These are phyloP conservation scores for Ciconia maguari DNA, from an alignment of 2,113 vertebrate genomes.

Conservation along the genomic window DNA sequence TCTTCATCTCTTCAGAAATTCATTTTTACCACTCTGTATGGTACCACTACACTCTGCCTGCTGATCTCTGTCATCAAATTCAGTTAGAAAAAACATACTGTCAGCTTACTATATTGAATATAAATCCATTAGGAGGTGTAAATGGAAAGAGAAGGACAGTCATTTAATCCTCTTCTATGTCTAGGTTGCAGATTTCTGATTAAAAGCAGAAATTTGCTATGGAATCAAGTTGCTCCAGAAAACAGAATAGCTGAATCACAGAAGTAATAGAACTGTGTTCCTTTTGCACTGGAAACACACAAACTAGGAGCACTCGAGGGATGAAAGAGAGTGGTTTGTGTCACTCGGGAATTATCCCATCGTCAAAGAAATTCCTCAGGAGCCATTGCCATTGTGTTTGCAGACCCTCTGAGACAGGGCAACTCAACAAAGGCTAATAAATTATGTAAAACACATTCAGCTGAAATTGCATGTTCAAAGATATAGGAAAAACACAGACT, in stretches of 20 bases:
- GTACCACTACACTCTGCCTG: background rate
- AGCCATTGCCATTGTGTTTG: constrained; percentile 20
- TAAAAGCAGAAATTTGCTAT: background rate
- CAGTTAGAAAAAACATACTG: background rate
- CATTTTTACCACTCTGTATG: background rate
- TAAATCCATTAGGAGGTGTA: background rate
- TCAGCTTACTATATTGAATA: background rate
- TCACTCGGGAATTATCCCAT: background rate
- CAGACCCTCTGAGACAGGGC: background rate
- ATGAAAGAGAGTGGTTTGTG: background rate
- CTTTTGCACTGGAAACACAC: background rate
- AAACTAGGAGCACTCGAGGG: background rate
- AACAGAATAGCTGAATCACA: background rate
- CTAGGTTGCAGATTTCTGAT: background rate
- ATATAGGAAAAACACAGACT: background rate
- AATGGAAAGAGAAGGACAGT: background rate
- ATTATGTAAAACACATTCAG: constrained; percentile 2
- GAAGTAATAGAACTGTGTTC: background rate
- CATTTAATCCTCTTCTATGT: background rate
- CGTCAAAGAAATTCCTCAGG: constrained; percentile 23
- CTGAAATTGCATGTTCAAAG: background rate
- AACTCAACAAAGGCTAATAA: constrained; percentile 35
- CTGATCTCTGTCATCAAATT: background rate
- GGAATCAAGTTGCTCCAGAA: background rate
- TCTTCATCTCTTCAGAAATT: background rate